A percentile compares a stretch with the other conserved stretches of the same genome.
Evolutionary conservation across 2,797 vertebrate species (phyloP).

Genomic region (Buceros bicornis): DNA sequence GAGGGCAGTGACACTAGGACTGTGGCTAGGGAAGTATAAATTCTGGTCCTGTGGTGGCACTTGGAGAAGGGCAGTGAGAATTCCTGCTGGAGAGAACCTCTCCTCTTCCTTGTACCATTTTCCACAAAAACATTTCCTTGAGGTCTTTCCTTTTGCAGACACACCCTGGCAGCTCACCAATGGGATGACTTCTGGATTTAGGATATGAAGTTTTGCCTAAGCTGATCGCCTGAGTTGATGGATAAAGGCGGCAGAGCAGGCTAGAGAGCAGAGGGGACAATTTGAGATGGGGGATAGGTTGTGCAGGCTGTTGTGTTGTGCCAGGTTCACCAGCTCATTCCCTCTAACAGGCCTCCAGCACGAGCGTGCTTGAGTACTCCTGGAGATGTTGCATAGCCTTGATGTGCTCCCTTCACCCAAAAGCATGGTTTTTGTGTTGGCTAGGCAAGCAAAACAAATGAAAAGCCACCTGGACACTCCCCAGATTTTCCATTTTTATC

Average conservation of each 20-base stretch:
- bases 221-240: neutral
- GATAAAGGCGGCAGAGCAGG: neutral
- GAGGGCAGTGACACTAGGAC: neutral
- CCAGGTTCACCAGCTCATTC: neutral
- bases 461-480: neutral
- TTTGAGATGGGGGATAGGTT: neutral
- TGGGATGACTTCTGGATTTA: neutral
- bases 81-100: neutral
- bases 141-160: neutral
- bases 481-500: neutral
- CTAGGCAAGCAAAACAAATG: neutral
- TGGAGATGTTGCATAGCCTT: neutral
- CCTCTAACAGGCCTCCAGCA: neutral
- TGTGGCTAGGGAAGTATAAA: neutral
- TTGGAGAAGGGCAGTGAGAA: neutral
- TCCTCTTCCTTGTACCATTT: neutral
- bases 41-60: neutral
- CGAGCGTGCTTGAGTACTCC: accelerated
- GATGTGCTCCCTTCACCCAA: accelerated
- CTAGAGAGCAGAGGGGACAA: too few species aligned
- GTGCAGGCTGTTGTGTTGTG: neutral
- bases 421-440: accelerated
- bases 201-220: neutral
- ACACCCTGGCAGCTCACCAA: neutral
- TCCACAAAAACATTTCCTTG: accelerated